Evolutionary conservation across 2,113 vertebrate genomes (phyloP).

Genomic region (Microtus oregoni): DNA sequence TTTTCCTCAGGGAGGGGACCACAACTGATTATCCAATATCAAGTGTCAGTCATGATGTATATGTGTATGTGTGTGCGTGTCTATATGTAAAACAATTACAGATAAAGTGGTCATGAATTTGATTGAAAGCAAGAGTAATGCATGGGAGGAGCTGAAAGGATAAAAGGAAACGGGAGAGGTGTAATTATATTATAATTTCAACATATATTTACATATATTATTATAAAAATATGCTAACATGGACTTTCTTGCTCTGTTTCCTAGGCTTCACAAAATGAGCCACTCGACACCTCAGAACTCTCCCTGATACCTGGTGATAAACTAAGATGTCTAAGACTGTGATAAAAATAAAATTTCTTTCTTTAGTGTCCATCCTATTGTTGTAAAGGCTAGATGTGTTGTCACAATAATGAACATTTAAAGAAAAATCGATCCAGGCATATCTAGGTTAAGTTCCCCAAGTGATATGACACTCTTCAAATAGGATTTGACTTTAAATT

Average conservation of each 20-base stretch:
- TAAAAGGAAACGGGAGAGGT: no score
- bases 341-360: neutral
- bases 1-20: neutral
- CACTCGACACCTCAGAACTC: accelerated
- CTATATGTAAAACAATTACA: no score
- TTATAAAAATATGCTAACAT: neutral
- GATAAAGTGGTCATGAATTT: no score
- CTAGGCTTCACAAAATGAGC: neutral
- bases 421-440: neutral
- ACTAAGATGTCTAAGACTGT: neutral
- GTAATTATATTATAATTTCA: no score
- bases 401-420: no score
- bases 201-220: neutral
- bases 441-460: no score
- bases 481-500: neutral
- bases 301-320: neutral
- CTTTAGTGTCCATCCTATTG: neutral
- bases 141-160: no score
- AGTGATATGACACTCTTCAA: neutral
- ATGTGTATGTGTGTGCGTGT: no score
- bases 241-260: neutral
- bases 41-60: neutral
- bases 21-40: neutral
- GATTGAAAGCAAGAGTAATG: no score
- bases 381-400: neutral